These are phyloP conservation scores for Thamnophis elegans DNA, from an alignment of 2,797 vertebrate genomes.

Conservation along the genomic window DNA sequence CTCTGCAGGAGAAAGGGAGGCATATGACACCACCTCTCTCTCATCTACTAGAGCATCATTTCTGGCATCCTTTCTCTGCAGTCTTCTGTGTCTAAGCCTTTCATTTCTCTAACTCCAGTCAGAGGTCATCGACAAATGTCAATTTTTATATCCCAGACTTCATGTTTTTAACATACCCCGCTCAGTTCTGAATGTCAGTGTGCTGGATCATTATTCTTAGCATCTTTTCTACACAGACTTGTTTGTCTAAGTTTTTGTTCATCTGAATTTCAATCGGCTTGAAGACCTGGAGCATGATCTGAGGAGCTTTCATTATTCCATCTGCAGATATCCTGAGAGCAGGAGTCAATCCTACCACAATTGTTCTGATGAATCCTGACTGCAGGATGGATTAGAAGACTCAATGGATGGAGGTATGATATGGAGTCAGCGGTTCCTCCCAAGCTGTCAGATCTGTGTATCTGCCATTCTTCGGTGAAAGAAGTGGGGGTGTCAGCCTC, in stretches of 20 bases:
- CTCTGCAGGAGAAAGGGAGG: no score
- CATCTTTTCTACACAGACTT: not conserved
- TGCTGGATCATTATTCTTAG: not conserved
- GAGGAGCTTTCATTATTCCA: not conserved
- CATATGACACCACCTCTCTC: no score
- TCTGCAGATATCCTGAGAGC: not conserved
- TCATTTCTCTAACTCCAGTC: not conserved
- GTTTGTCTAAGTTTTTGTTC: not conserved
- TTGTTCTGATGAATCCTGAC: not conserved
- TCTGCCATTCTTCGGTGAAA: no score
- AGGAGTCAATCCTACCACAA: not conserved
- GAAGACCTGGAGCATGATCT: not conserved
- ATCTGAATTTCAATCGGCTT: not conserved
- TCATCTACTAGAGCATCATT: not conserved
- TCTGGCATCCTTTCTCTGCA: not conserved
- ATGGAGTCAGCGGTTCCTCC: no score
- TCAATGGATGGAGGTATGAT: not conserved
- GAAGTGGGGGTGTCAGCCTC: no score
- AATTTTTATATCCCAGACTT: not conserved
- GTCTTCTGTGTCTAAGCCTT: not conserved
- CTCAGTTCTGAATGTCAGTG: not conserved
- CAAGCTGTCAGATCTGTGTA: no score
- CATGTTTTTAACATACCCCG: not conserved
- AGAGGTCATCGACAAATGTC: not conserved
- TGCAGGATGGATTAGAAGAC: not conserved